A percentile compares a stretch with the other conserved stretches of the same genome.
phyloP scores from a whole-genome alignment of 2,888 invertebrate species.

The Nineta flava region DNA sequence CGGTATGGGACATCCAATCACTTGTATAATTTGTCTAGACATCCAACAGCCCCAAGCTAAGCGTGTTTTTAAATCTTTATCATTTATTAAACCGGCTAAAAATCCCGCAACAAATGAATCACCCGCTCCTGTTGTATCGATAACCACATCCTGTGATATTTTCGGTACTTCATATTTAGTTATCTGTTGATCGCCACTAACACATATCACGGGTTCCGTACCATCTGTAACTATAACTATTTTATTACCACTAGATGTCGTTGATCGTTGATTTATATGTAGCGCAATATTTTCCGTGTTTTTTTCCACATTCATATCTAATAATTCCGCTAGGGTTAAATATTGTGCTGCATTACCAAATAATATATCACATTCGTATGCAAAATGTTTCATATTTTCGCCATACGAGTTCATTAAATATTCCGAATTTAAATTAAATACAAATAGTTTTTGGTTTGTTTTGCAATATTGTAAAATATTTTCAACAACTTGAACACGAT shows the following conservation, averaged over 20 bases:
- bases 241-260: constrained; percentile 19
- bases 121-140: constrained; percentile 42
- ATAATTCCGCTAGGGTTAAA: constrained; percentile 24
- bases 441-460: constrained; percentile 25
- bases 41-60: constrained; percentile 28
- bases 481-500: constrained; percentile 28
- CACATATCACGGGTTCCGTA: constrained; percentile 33
- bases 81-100: constrained; percentile 26
- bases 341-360: constrained; percentile 41
- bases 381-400: constrained; percentile 27
- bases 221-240: constrained; percentile 49
- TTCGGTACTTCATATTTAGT: constrained; percentile 23
- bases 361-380: constrained; percentile 30
- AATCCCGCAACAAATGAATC: constrained; percentile 44
- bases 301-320: constrained; percentile 18
- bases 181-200: constrained; percentile 14
- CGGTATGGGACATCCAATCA: constrained; percentile 32
- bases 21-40: constrained; percentile 30
- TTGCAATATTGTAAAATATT: constrained; percentile 28
- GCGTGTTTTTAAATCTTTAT: constrained; percentile 26
- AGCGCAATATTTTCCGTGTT: constrained; percentile 14
- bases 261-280: constrained; percentile 11
- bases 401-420: constrained; percentile 32
- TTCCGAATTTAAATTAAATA: constrained; percentile 35
- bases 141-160: constrained; percentile 25